Conservation (phyloP, 2,113 vertebrate genomes). For the Aviceda subcristata region DNA sequence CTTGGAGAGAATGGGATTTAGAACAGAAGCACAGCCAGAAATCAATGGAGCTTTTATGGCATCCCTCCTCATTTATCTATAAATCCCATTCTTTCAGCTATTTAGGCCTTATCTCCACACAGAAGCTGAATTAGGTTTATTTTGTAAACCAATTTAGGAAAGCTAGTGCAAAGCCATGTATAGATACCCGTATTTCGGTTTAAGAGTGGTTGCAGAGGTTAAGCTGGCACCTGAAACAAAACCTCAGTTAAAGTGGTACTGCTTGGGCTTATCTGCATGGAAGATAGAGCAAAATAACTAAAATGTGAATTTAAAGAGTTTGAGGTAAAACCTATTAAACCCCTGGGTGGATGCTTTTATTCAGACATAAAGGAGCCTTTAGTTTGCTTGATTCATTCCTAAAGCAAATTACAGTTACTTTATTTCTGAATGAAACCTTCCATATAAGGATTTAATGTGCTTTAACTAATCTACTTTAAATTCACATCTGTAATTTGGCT, state of each 20-base stretch:
- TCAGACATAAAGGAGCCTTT: background rate
- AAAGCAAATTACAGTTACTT: conserved; percentile 17
- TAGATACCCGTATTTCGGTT: background rate
- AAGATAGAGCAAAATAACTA: background rate
- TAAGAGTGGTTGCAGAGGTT: background rate
- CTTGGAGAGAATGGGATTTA: conserved; percentile 32
- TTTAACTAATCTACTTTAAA: conserved; percentile 22
- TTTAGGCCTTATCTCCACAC: conserved; percentile 19
- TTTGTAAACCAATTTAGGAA: conserved; percentile 52
- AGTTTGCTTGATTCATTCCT: conserved; percentile 14
- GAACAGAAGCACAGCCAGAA: conserved; percentile 47
- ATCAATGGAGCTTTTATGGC: conserved; percentile 32
- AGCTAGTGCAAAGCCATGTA: background rate
- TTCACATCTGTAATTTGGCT: conserved; percentile 25
- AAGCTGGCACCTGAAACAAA: conserved; percentile 16
- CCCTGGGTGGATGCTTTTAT: background rate
- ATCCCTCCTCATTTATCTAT: conserved; percentile 26
- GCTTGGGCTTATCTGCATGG: background rate
- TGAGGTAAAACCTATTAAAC: background rate
- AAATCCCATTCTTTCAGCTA: conserved; percentile 39
- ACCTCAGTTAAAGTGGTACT: background rate
- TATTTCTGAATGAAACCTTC: conserved; percentile 26
- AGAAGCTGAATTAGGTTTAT: conserved; percentile 33
- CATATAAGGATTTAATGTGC: background rate
- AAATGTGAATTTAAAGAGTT: conserved; percentile 27